A percentile compares a stretch with the other conserved stretches of the same genome.
Evolutionary conservation across 2,888 invertebrate genomes (phyloP).

Genomic region (Melitaea athalia): DNA sequence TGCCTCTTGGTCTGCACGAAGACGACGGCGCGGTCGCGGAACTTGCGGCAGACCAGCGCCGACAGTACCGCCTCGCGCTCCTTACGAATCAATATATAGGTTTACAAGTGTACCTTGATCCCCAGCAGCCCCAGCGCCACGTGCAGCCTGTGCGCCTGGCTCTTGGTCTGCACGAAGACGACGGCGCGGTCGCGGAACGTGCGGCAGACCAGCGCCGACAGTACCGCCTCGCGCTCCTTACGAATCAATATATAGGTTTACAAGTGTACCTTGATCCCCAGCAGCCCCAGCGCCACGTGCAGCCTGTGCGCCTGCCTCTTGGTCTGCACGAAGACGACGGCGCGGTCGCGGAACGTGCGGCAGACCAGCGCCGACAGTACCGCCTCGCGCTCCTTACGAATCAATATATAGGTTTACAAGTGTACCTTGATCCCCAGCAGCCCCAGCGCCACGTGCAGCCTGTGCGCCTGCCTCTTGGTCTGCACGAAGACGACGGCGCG

Average conservation of each 20-base stretch:
- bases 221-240: conserved; percentile 92
- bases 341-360: conserved; percentile 94
- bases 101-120: conserved; percentile 83
- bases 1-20: conserved; percentile 98
- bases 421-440: conserved; percentile 91
- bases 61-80: conserved; percentile 93
- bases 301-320: conserved; percentile 97
- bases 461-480: conserved; percentile 97
- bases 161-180: conserved; percentile 98
- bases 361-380: conserved; percentile 83
- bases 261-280: conserved; percentile 88
- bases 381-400: conserved; percentile 91
- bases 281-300: conserved; percentile 94
- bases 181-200: conserved; percentile 96
- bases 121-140: conserved; percentile 95
- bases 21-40: conserved; percentile 94
- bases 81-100: no score
- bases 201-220: conserved; percentile 82
- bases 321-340: conserved; percentile 98
- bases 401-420: no score
- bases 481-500: conserved; percentile 97
- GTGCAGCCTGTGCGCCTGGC: conserved; percentile 96
- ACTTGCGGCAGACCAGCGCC: conserved; percentile 86
- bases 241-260: no score
- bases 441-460: conserved; percentile 95